These are phyloP conservation scores for Hemaris fuciformis DNA, from an alignment of 2,888 invertebrate species.

Conservation along the genomic window DNA sequence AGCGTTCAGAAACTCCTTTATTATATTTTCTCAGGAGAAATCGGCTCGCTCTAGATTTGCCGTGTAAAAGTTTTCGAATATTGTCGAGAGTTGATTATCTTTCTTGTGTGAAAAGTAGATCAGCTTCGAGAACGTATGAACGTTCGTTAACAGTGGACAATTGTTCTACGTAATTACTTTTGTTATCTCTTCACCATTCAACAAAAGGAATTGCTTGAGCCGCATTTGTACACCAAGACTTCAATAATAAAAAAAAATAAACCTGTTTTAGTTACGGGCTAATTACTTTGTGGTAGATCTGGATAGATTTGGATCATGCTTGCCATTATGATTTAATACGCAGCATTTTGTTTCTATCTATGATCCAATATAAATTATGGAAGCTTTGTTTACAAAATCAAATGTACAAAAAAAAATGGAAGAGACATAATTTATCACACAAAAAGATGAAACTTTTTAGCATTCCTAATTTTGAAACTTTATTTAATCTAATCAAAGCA, in stretches of 20 bases:
- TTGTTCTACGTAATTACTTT: conserved; percentile 3
- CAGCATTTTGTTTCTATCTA: too few relatives aligned
- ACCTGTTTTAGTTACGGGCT: too few relatives aligned
- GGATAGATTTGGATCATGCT: too few relatives aligned
- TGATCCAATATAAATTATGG: too few relatives aligned
- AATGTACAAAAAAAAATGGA: too few relatives aligned
- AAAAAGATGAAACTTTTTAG: too few relatives aligned
- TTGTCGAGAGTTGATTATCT: conserved; percentile 9
- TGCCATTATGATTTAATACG: too few relatives aligned
- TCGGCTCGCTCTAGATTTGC: conserved; percentile 51
- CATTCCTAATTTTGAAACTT: too few relatives aligned
- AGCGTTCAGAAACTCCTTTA: conserved; percentile 39
- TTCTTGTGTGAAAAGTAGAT: conserved; percentile 7
- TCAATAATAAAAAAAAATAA: too few relatives aligned
- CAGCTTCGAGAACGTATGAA: not conserved
- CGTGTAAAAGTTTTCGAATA: conserved; percentile 30
- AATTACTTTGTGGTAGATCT: not conserved
- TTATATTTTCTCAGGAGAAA: conserved; percentile 62
- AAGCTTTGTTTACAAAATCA: too few relatives aligned
- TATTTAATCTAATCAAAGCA: too few relatives aligned
- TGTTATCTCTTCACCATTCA: not conserved
- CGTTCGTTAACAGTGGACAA: not conserved
- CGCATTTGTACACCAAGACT: not conserved
- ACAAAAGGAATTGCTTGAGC: not conserved
- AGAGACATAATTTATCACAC: too few relatives aligned